Percentiles rank a stretch among this genome's conserved stretches.
Conservation (phyloP, 2,888 invertebrate genomes). For the Stomorhina lunata region DNA sequence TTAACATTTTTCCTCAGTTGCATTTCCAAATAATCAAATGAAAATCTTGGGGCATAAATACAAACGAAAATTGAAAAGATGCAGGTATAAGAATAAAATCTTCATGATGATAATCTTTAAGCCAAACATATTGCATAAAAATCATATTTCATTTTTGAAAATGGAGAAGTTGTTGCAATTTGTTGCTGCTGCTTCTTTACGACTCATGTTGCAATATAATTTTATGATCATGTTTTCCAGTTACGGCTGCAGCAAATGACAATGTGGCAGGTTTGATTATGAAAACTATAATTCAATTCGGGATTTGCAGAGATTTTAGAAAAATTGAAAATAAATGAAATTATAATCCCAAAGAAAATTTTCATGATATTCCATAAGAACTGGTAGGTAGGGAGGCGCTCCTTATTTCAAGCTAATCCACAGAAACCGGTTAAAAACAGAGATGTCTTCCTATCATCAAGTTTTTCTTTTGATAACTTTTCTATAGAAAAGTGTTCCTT, state of each 20-base stretch:
- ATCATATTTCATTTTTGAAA: neutral
- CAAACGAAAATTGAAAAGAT: neutral
- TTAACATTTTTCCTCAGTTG: neutral
- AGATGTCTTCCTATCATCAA: too few relatives aligned
- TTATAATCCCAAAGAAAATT: too few relatives aligned
- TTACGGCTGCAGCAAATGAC: neutral
- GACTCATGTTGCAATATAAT: slow-evolving; percentile 20
- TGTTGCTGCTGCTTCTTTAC: slow-evolving; percentile 8
- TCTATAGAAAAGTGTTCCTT: too few relatives aligned
- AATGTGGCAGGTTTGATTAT: slow-evolving; percentile 21
- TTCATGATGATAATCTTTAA: slow-evolving; percentile 34
- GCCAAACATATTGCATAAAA: slow-evolving; percentile 23
- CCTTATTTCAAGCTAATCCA: too few relatives aligned
- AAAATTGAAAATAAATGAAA: too few relatives aligned
- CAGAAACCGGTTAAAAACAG: too few relatives aligned
- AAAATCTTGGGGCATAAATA: slow-evolving; percentile 52
- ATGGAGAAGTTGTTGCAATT: slow-evolving; percentile 34
- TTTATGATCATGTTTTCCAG: neutral
- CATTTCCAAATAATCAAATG: slow-evolving; percentile 32
- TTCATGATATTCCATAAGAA: too few relatives aligned
- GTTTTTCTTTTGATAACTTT: too few relatives aligned
- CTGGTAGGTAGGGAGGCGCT: too few relatives aligned
- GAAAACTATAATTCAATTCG: slow-evolving; percentile 40
- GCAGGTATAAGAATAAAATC: neutral
- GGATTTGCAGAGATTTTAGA: neutral